Conservation (phyloP, 2,113 vertebrate species). For the Megaptera novaeangliae region DNA sequence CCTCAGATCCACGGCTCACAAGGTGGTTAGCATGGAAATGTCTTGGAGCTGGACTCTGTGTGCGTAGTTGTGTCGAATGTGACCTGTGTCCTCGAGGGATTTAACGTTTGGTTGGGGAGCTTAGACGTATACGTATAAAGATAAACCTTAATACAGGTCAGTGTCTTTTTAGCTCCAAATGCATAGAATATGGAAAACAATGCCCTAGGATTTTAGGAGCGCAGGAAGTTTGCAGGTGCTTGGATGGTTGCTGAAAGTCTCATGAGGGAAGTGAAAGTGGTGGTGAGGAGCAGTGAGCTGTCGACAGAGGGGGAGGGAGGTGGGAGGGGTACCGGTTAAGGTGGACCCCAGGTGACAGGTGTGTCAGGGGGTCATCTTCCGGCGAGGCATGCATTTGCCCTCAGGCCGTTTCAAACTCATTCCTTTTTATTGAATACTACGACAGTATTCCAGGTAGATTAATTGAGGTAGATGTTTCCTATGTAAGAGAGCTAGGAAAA, state of each 20-base stretch:
- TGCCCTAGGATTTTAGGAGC: background rate
- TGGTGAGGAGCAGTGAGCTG: background rate
- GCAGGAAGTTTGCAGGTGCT: fast-evolving
- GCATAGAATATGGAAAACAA: background rate
- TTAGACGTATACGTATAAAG: background rate
- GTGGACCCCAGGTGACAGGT: background rate
- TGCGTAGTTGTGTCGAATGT: background rate
- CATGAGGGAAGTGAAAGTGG: background rate
- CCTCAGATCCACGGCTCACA: background rate
- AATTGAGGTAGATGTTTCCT: background rate
- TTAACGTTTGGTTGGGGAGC: background rate
- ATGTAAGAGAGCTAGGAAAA: background rate
- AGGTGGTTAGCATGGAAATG: no score
- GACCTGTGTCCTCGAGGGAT: background rate
- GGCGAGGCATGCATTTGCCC: background rate
- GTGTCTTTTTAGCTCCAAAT: background rate
- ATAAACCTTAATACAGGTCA: background rate
- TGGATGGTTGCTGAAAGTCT: background rate
- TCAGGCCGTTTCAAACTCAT: background rate
- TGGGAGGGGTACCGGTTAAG: background rate
- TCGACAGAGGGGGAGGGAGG: background rate
- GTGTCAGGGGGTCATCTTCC: no score
- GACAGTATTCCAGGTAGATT: background rate
- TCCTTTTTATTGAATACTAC: background rate
- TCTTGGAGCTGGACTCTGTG: background rate